Percentiles rank a stretch among this genome's conserved stretches.
Conservation (phyloP, 2,113 vertebrate genomes). For the Poecilia latipinna region DNA sequence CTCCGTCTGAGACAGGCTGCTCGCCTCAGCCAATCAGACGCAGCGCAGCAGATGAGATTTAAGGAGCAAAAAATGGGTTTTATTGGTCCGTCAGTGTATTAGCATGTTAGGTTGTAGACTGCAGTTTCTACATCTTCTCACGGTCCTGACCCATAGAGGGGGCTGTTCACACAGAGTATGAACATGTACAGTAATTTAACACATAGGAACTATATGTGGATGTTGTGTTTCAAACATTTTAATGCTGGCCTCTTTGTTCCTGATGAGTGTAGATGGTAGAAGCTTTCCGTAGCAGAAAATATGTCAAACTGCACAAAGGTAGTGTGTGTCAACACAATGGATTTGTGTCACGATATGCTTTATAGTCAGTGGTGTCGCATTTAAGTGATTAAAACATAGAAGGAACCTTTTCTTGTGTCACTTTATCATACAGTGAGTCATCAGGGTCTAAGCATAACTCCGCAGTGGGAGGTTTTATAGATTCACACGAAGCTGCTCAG, state of each 20-base stretch:
- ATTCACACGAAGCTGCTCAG: too few species aligned
- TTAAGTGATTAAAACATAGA: too few species aligned
- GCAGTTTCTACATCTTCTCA: conserved; percentile 13
- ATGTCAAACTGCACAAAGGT: background rate
- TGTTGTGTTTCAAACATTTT: too few species aligned
- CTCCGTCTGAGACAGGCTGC: conserved; percentile 12
- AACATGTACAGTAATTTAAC: background rate
- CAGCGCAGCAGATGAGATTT: conserved; percentile 11
- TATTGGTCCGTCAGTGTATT: conserved; percentile 31
- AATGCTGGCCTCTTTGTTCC: too few species aligned
- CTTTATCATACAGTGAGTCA: background rate
- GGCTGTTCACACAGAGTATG: conserved; percentile 9
- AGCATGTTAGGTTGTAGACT: conserved; percentile 22
- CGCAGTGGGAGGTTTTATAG: background rate
- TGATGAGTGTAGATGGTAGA: too few species aligned
- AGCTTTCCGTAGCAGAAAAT: background rate
- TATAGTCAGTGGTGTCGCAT: background rate
- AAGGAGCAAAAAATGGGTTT: background rate
- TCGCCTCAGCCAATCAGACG: conserved; percentile 18
- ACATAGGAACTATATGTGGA: background rate
- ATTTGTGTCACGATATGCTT: too few species aligned
- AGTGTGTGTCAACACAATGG: too few species aligned
- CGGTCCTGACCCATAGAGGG: conserved; percentile 41
- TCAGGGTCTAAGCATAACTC: background rate
- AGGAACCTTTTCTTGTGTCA: background rate